A percentile compares a stretch with the other conserved stretches of the same genome.
Conservation (phyloP, 2,113 vertebrate species). For the Lasiurus borealis region DNA sequence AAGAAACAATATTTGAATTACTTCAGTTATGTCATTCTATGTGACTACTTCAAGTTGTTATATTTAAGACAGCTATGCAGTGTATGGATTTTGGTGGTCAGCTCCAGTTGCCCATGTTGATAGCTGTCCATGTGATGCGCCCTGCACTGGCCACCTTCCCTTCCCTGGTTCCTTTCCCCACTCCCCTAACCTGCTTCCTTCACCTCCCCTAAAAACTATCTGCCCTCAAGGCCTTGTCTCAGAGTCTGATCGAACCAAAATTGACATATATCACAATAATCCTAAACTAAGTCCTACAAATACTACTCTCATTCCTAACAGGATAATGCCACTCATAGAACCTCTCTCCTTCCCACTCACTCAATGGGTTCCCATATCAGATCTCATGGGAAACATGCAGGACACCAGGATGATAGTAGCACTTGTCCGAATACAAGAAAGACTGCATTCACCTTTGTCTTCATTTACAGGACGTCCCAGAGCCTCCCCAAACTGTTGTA, state of each 20-base stretch:
- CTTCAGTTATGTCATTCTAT: not conserved
- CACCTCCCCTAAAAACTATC: not conserved
- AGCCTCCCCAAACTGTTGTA: not conserved
- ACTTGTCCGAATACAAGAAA: not conserved
- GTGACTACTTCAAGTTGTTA: not conserved
- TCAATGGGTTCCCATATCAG: fast-evolving
- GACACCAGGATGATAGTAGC: no score
- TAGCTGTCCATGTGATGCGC: no score
- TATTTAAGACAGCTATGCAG: not conserved
- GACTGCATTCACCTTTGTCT: not conserved
- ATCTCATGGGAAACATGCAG: not conserved
- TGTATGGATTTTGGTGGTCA: fast-evolving
- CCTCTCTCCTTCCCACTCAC: not conserved
- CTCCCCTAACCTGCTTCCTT: not conserved
- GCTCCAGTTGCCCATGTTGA: fast-evolving
- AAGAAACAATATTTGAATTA: not conserved
- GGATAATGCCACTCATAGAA: fast-evolving
- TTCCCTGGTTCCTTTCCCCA: not conserved
- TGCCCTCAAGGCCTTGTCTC: no score
- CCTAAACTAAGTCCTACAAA: fast-evolving
- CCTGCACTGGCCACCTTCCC: fast-evolving
- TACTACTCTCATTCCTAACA: fast-evolving
- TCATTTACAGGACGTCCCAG: not conserved
- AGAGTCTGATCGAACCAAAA: not conserved
- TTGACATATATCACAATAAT: not conserved